Percentiles rank a stretch among this genome's conserved stretches.
Evolutionary conservation across 2,797 vertebrate genomes (phyloP).

Genomic region (Fistularia commersonii): DNA sequence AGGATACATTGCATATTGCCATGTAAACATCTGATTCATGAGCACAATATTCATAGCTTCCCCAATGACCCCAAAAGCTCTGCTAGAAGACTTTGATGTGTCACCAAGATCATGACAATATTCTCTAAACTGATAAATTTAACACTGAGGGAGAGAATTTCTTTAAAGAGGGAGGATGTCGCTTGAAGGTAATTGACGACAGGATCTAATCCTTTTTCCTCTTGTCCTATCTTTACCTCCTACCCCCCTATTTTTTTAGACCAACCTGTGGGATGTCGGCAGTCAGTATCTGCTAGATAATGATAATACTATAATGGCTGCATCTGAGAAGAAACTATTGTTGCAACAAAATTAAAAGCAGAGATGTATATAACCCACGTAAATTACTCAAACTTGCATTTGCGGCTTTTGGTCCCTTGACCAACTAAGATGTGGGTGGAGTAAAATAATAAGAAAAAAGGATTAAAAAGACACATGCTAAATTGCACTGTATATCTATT

Average conservation of each 20-base stretch:
- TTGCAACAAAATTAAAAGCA: too few species aligned
- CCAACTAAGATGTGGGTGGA: too few species aligned
- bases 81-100: conserved; percentile 47
- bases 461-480: too few species aligned
- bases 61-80: conserved; percentile 35
- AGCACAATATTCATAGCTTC: conserved; percentile 39
- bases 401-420: too few species aligned
- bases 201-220: conserved; percentile 22
- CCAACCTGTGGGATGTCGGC: conserved; percentile 19
- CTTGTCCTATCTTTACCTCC: conserved; percentile 10
- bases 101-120: conserved; percentile 44
- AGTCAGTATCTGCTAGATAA: too few species aligned
- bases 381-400: too few species aligned
- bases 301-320: too few species aligned
- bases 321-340: too few species aligned
- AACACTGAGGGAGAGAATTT: conserved; percentile 20
- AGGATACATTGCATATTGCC: conserved; percentile 21
- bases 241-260: conserved; percentile 3
- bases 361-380: too few species aligned
- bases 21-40: conserved; percentile 26
- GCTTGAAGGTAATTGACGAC: conserved; percentile 46
- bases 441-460: too few species aligned
- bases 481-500: too few species aligned
- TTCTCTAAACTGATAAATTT: conserved; percentile 40
- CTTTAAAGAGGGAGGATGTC: conserved; percentile 21